These are phyloP conservation scores for Alentia gelatinosa DNA, from an alignment of 2,888 invertebrate genomes.

Conservation along the genomic window DNA sequence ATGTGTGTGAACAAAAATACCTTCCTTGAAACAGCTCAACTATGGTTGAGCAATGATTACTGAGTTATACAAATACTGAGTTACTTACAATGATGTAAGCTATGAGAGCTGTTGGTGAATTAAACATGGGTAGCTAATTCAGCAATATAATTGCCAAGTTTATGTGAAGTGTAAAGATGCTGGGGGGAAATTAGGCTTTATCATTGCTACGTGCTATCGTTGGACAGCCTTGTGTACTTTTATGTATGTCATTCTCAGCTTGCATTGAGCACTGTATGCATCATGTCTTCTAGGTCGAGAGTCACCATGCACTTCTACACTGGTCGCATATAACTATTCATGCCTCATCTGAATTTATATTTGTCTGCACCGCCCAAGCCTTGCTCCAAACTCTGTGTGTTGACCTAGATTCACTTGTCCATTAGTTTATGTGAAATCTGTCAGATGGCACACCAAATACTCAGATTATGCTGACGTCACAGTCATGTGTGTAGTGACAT, in stretches of 20 bases:
- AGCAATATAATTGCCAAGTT: neutral
- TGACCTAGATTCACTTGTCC: neutral
- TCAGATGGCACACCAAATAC: neutral
- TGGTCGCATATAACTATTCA: neutral
- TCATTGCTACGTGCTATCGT: neutral
- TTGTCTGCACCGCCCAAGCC: neutral
- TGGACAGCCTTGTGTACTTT: neutral
- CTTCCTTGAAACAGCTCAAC: neutral
- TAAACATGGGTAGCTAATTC: neutral
- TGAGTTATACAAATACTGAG: slow-evolving; percentile 3
- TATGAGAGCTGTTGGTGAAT: neutral
- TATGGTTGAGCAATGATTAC: neutral
- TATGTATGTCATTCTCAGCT: neutral
- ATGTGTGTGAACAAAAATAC: neutral
- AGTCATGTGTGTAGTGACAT: too few species aligned
- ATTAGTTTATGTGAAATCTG: neutral
- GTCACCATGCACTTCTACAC: neutral
- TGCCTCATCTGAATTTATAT: neutral
- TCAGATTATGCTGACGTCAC: too few species aligned
- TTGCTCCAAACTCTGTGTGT: neutral
- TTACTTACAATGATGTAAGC: slow-evolving; percentile 12
- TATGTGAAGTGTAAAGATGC: neutral
- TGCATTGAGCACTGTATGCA: neutral
- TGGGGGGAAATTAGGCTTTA: too few species aligned
- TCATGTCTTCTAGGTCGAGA: neutral